Percentiles rank a stretch among this genome's conserved stretches.
These are phyloP conservation scores for Sialis fuliginosa DNA, from an alignment of 2,888 invertebrate species.

Conservation along the genomic window DNA sequence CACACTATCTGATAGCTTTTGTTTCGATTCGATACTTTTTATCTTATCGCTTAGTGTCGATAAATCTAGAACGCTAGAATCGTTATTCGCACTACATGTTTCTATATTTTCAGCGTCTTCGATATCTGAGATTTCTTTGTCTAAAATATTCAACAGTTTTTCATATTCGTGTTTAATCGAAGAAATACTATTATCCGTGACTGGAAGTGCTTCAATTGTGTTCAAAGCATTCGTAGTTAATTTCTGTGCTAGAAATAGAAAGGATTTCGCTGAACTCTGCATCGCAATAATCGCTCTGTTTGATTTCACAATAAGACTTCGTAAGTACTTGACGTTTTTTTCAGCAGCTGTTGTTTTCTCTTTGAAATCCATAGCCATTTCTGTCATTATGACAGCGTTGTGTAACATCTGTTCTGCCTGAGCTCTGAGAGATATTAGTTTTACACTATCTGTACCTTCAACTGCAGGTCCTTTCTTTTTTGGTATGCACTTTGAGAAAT, in stretches of 20 bases:
- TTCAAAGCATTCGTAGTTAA: conserved; percentile 15
- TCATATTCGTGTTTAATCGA: conserved; percentile 20
- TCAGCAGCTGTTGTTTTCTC: conserved; percentile 21
- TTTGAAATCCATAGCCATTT: conserved; percentile 24
- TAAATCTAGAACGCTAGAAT: conserved; percentile 10
- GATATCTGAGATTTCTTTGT: conserved; percentile 20
- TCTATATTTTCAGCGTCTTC: conserved; percentile 18
- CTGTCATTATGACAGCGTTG: conserved; percentile 22
- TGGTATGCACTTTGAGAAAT: no score
- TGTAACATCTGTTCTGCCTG: conserved; percentile 19
- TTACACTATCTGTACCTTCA: not conserved
- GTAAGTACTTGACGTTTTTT: conserved; percentile 23
- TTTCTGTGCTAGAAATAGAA: conserved; percentile 21
- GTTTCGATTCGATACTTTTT: conserved; percentile 18
- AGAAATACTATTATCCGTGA: conserved; percentile 1
- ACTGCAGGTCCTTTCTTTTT: not conserved
- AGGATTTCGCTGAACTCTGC: conserved; percentile 19
- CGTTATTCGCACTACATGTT: conserved; percentile 2
- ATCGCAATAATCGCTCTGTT: conserved; percentile 21
- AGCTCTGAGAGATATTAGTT: conserved; percentile 11
- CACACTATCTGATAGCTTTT: conserved; percentile 12
- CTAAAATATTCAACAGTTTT: conserved; percentile 20
- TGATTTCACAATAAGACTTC: conserved; percentile 20
- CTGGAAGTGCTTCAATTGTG: conserved; percentile 12
- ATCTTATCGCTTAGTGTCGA: conserved; percentile 21